Conservation (phyloP, 37 sponge, comb jelly and placozoan species). For the Tethya wilhelma region DNA sequence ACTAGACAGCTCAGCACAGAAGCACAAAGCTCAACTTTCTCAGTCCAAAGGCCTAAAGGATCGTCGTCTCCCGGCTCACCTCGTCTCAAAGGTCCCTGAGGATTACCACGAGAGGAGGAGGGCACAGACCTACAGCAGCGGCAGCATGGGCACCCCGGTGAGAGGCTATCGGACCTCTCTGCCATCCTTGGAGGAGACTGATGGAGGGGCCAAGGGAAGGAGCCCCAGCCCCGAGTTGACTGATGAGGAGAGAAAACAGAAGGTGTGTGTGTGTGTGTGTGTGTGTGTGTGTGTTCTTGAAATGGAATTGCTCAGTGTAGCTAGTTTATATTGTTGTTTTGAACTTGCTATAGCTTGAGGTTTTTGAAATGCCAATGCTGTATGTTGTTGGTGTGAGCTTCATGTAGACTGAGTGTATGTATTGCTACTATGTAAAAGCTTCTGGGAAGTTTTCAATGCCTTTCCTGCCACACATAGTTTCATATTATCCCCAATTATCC, state of each 20-base stretch:
- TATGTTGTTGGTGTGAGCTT: not conserved
- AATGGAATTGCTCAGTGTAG: not conserved
- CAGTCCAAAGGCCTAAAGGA: constrained; percentile 51
- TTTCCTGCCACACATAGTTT: too few relatives aligned
- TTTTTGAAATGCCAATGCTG: not conserved
- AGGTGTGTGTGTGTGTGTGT: constrained; percentile 13
- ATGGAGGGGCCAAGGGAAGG: not conserved
- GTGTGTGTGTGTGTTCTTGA: not conserved
- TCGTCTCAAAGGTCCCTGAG: constrained; percentile 27
- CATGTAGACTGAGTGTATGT: too few relatives aligned
- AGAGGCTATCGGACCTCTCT: not conserved
- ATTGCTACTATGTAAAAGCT: too few relatives aligned
- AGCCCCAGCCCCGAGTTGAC: constrained; percentile 19
- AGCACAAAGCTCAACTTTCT: constrained; percentile 53
- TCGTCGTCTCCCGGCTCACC: constrained; percentile 48
- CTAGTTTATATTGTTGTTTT: not conserved
- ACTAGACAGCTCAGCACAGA: constrained; percentile 64
- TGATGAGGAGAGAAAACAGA: constrained; percentile 57
- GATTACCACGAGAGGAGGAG: constrained; percentile 25
- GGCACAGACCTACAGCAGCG: not conserved
- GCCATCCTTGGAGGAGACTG: constrained; percentile 15
- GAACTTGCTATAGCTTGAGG: not conserved
- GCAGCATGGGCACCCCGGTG: not conserved
- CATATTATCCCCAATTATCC: too few relatives aligned
- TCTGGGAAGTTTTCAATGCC: too few relatives aligned